Percentiles rank a stretch among this genome's conserved stretches.
phyloP scores from a whole-genome alignment of 1,140 invertebrate genomes.

The Ylistrum balloti region DNA sequence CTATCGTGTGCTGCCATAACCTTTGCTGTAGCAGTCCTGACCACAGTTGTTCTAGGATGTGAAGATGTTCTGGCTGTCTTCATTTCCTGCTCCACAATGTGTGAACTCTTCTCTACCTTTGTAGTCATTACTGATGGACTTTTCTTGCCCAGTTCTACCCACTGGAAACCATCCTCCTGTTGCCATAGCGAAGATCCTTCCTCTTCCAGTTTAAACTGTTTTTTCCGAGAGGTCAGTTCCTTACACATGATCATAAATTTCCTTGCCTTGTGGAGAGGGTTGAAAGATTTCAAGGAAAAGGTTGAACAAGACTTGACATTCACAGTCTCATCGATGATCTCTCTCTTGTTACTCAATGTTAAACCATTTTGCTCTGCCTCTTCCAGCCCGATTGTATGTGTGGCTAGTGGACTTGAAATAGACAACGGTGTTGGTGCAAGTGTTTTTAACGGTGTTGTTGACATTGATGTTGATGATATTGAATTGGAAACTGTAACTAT shows the following conservation, averaged over 20 bases:
- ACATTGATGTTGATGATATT: too few species aligned
- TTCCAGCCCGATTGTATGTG: background rate
- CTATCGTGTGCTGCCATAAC: background rate
- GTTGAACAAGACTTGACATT: background rate
- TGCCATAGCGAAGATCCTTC: background rate
- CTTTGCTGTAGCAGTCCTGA: background rate
- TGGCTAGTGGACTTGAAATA: background rate
- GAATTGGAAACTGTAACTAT: too few species aligned
- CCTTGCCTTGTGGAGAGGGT: background rate
- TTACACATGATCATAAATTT: slow-evolving; percentile 35
- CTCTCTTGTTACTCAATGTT: background rate
- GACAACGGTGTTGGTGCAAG: background rate
- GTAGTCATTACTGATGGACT: background rate
- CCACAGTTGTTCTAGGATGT: background rate
- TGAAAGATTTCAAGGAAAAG: background rate
- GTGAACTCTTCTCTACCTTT: background rate
- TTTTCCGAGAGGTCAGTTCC: background rate
- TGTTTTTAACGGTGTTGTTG: background rate
- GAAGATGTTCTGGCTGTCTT: background rate
- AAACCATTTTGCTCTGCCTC: background rate
- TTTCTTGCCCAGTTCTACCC: background rate
- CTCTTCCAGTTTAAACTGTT: background rate
- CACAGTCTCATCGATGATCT: background rate
- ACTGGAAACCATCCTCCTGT: background rate
- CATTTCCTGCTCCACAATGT: background rate